phyloP scores from a whole-genome alignment of 2,797 vertebrate genomes.

The Muscicapa striata region DNA sequence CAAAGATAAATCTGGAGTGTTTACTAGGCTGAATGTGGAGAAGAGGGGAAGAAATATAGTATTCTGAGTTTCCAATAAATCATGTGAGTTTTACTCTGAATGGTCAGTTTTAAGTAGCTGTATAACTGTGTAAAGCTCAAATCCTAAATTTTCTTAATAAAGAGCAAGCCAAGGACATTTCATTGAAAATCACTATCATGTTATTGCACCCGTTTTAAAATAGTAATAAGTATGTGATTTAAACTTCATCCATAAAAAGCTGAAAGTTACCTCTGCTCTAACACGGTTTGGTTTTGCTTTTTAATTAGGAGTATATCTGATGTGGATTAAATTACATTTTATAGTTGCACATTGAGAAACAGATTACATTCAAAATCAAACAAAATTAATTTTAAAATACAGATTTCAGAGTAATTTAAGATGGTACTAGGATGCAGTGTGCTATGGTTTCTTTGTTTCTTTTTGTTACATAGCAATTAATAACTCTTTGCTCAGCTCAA shows the following conservation, averaged over 20 bases:
- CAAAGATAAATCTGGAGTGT: not conserved
- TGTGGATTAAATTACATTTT: not conserved
- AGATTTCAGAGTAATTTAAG: not conserved
- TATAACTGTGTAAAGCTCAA: not conserved
- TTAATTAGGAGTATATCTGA: not conserved
- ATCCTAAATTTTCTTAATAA: not conserved
- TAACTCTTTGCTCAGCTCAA: not conserved
- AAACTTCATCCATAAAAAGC: not conserved
- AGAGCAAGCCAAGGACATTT: not conserved
- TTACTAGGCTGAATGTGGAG: not conserved
- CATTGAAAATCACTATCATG: not conserved
- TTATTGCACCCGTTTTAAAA: not conserved
- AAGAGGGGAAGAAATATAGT: not conserved
- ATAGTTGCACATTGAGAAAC: not conserved
- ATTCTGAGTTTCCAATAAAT: not conserved
- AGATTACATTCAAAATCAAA: not conserved
- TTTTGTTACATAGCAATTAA: not conserved
- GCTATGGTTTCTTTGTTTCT: not conserved
- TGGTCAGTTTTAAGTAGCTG: not conserved
- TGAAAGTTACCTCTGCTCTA: not conserved
- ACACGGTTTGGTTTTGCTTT: not conserved
- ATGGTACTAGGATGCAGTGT: not conserved
- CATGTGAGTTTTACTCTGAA: not conserved
- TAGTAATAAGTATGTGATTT: not conserved
- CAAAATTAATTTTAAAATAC: not conserved